Conservation (phyloP, 2,113 vertebrate genomes). For the Bolborhynchus lineola region DNA sequence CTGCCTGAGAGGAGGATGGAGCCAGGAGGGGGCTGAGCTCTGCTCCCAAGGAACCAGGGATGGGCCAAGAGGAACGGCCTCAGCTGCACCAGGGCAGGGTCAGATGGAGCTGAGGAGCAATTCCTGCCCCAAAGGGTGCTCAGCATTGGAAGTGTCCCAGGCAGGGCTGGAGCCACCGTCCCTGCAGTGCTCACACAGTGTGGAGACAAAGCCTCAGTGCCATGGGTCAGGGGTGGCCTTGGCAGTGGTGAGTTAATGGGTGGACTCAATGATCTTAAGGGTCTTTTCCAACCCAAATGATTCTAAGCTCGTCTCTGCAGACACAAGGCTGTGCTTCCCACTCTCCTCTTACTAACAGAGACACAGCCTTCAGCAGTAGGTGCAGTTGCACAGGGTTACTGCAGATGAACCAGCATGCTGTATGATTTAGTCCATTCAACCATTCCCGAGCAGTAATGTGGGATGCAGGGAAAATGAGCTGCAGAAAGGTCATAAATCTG, state of each 20-base stretch:
- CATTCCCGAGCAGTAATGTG: rapidly evolving
- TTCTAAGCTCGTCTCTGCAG: neutral
- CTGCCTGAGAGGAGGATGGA: neutral
- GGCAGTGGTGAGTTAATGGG: too few relatives aligned
- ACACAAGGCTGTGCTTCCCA: neutral
- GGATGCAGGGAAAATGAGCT: neutral
- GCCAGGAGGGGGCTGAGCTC: neutral
- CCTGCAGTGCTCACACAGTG: too few relatives aligned
- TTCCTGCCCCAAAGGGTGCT: too few relatives aligned
- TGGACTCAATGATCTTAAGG: too few relatives aligned
- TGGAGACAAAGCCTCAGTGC: neutral
- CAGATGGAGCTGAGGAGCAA: too few relatives aligned
- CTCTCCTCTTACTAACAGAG: neutral
- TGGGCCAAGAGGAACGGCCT: too few relatives aligned
- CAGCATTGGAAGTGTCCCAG: too few relatives aligned
- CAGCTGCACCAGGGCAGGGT: too few relatives aligned
- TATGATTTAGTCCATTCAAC: neutral
- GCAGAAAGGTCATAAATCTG: neutral
- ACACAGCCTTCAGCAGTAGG: neutral
- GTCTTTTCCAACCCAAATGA: too few relatives aligned
- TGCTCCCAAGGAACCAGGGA: too few relatives aligned
- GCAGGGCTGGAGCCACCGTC: too few relatives aligned
- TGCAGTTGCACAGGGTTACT: neutral
- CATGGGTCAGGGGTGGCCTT: too few relatives aligned
- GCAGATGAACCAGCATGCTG: neutral